phyloP scores from a whole-genome alignment of 1,140 invertebrate genomes.

The Ceratina australensis region DNA sequence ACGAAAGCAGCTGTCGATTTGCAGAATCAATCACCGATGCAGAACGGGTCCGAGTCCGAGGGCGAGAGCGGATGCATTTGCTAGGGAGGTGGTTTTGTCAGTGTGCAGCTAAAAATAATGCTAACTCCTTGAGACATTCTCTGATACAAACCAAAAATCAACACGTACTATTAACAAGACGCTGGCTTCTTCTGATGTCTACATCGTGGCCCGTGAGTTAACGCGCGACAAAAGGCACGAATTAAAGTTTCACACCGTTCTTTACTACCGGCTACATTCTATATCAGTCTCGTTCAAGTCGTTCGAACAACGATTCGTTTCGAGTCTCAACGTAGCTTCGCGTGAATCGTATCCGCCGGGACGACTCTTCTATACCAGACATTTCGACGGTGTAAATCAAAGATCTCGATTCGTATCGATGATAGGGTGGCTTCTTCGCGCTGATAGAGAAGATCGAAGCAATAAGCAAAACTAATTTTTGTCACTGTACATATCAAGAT shows the following conservation, averaged over 20 bases:
- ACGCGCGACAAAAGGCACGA: constrained; percentile 32
- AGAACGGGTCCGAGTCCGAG: constrained; percentile 86
- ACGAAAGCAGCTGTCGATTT: constrained; percentile 86
- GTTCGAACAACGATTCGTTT: neutral
- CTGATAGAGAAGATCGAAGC: constrained; percentile 17
- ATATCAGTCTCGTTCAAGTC: constrained; percentile 15
- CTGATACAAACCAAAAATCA: constrained; percentile 56
- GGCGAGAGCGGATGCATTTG: constrained; percentile 90
- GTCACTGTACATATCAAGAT: constrained; percentile 54
- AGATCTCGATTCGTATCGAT: constrained; percentile 8
- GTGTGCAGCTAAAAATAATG: constrained; percentile 42
- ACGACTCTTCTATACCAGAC: neutral
- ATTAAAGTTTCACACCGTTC: constrained; percentile 31
- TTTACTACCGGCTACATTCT: constrained; percentile 24
- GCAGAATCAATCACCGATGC: constrained; percentile 87
- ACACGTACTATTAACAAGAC: constrained; percentile 57
- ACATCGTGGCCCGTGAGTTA: constrained; percentile 53
- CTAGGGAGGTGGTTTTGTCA: constrained; percentile 76
- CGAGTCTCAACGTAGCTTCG: no score
- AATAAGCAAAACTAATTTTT: constrained; percentile 41
- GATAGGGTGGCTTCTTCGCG: constrained; percentile 16
- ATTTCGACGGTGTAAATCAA: neutral
- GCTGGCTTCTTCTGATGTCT: constrained; percentile 67
- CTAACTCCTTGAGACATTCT: constrained; percentile 48
- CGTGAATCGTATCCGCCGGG: no score